phyloP scores from a whole-genome alignment of 2,113 vertebrate species.

The Paraplagusia blochii region DNA sequence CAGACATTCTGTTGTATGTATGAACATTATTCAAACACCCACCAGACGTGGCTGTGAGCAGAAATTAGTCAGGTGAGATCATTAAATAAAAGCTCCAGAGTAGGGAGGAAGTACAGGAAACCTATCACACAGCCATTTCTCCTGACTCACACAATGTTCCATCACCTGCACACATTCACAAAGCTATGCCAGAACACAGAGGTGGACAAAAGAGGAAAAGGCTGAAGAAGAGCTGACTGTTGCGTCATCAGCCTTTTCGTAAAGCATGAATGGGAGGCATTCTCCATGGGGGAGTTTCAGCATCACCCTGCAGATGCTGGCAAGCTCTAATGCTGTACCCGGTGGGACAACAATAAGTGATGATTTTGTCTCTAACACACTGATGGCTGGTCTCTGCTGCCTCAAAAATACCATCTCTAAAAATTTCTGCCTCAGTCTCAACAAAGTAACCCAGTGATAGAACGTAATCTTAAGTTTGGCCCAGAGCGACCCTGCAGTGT shows the following conservation, averaged over 20 bases:
- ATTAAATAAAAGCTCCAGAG: no score
- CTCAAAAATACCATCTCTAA: constrained; percentile 41
- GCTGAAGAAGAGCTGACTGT: constrained; percentile 21
- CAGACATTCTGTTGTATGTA: no score
- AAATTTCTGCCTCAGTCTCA: constrained; percentile 27
- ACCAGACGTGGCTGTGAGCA: no score
- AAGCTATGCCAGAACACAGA: constrained; percentile 7
- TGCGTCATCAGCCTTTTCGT: constrained; percentile 20
- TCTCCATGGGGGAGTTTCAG: constrained; percentile 33
- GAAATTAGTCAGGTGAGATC: no score
- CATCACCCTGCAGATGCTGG: constrained; percentile 26
- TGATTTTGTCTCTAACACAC: constrained; percentile 42
- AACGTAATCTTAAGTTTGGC: constrained; percentile 54
- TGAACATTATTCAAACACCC: no score
- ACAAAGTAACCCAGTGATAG: constrained; percentile 33
- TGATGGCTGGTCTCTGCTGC: constrained; percentile 50
- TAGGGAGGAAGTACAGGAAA: no score
- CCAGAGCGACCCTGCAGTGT: constrained; percentile 24
- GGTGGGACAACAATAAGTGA: constrained; percentile 45
- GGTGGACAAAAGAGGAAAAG: constrained; percentile 10
- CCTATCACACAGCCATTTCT: not conserved
- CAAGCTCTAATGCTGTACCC: constrained; percentile 50
- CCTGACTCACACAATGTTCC: not conserved
- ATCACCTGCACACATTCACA: not conserved
- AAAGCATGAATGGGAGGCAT: constrained; percentile 22